A percentile compares a stretch with the other conserved stretches of the same genome.
Conservation (phyloP, 2,888 invertebrate genomes). For the Agrochola lota region DNA sequence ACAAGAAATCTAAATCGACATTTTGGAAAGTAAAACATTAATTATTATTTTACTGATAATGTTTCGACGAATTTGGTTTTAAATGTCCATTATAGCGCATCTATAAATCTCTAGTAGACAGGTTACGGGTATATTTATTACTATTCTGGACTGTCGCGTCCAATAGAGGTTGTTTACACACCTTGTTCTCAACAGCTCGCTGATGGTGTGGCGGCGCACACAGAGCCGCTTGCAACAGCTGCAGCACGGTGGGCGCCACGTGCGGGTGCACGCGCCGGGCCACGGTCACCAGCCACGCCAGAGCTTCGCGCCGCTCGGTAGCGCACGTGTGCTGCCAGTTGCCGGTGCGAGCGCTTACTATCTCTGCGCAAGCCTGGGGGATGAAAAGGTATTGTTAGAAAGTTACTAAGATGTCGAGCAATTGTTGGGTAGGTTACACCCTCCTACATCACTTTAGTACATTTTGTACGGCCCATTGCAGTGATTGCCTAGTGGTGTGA, state of each 20-base stretch:
- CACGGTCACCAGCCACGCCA: slow-evolving; percentile 95
- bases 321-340: slow-evolving; percentile 98
- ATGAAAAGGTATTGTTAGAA: too few species aligned
- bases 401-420: too few species aligned
- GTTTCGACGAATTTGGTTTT: not conserved
- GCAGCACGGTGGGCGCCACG: slow-evolving; percentile 95
- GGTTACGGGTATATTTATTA: not conserved
- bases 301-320: slow-evolving; percentile 92
- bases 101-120: not conserved
- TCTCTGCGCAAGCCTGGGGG: slow-evolving; percentile 95
- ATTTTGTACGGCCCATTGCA: too few species aligned
- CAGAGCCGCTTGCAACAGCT: not conserved
- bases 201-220: slow-evolving; percentile 81
- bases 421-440: too few species aligned
- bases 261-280: slow-evolving; percentile 97
- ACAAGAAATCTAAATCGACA: not conserved
- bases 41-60: too few species aligned
- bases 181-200: slow-evolving; percentile 53
- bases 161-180: not conserved
- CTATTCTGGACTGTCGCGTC: not conserved
- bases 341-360: slow-evolving; percentile 96
- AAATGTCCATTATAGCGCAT: not conserved
- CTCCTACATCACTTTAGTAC: too few species aligned
- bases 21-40: not conserved
- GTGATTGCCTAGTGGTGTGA: too few species aligned